Evolutionary conservation across 1,140 invertebrate species (phyloP).

Genomic region (Zaprionus africanus): DNA sequence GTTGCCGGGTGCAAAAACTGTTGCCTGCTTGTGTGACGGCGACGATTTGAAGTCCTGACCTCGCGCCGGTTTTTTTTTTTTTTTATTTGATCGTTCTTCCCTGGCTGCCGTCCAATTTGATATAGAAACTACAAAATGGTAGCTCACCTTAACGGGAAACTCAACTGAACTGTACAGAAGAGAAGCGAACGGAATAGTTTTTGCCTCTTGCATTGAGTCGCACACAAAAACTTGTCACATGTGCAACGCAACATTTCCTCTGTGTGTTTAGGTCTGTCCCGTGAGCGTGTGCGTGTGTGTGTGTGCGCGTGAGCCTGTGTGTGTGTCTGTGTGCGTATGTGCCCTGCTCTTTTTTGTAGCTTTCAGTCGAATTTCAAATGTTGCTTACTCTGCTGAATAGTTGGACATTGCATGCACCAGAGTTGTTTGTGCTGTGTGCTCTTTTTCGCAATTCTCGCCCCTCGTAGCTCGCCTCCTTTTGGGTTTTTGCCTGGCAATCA

Average conservation of each 20-base stretch:
- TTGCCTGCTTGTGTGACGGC: slow-evolving; percentile 57
- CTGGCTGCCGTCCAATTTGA: slow-evolving; percentile 57
- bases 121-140: slow-evolving; percentile 78
- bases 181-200: slow-evolving; percentile 58
- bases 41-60: slow-evolving; percentile 77
- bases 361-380: slow-evolving; percentile 80
- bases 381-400: slow-evolving; percentile 76
- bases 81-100: slow-evolving; percentile 35
- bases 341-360: slow-evolving; percentile 35
- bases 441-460: not conserved
- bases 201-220: slow-evolving; percentile 57
- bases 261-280: slow-evolving; percentile 36
- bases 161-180: slow-evolving; percentile 64
- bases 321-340: not conserved
- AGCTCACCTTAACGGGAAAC: slow-evolving; percentile 73
- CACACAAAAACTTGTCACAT: slow-evolving; percentile 74
- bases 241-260: slow-evolving; percentile 76
- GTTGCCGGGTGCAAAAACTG: slow-evolving; percentile 63
- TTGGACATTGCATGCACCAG: slow-evolving; percentile 60
- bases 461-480: not conserved
- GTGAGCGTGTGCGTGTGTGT: not conserved
- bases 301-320: not conserved
- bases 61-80: slow-evolving; percentile 46
- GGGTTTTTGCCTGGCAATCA: slow-evolving; percentile 20
- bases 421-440: slow-evolving; percentile 19